These are phyloP conservation scores for Myotis findleyi DNA, from an alignment of 2,797 vertebrate genomes.

Conservation along the genomic window DNA sequence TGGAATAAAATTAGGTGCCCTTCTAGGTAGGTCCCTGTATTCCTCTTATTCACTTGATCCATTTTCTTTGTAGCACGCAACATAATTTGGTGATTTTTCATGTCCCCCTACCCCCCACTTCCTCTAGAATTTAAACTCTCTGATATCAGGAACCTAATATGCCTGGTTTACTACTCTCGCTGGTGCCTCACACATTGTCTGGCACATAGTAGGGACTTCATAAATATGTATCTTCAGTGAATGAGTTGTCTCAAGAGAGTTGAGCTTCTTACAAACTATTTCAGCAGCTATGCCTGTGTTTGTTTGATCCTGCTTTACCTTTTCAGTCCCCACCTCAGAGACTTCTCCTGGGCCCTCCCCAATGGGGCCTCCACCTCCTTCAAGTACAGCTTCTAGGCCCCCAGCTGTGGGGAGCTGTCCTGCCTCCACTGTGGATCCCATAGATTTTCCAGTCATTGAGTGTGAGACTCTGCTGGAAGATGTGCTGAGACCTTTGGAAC, in stretches of 20 bases:
- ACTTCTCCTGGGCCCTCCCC: constrained; percentile 59
- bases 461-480: constrained; percentile 82
- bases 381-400: constrained; percentile 78
- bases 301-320: constrained; percentile 60
- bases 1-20: too few species aligned
- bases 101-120: too few species aligned
- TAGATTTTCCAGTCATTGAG: constrained; percentile 76
- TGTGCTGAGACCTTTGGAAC: constrained; percentile 87
- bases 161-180: too few species aligned
- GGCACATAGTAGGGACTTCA: too few species aligned
- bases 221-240: background rate
- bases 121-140: too few species aligned
- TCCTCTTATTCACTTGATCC: too few species aligned
- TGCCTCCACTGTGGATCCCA: constrained; percentile 62
- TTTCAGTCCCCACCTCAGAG: constrained; percentile 74
- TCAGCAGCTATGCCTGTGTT: background rate
- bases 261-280: constrained; percentile 24
- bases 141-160: too few species aligned
- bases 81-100: too few species aligned
- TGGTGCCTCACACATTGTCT: too few species aligned
- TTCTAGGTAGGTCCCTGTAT: too few species aligned
- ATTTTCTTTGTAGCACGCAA: too few species aligned
- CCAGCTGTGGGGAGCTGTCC: constrained; percentile 72
- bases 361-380: constrained; percentile 71
- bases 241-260: background rate